These are phyloP conservation scores for Centropus unirufus DNA, from an alignment of 2,113 vertebrate genomes.

Conservation along the genomic window DNA sequence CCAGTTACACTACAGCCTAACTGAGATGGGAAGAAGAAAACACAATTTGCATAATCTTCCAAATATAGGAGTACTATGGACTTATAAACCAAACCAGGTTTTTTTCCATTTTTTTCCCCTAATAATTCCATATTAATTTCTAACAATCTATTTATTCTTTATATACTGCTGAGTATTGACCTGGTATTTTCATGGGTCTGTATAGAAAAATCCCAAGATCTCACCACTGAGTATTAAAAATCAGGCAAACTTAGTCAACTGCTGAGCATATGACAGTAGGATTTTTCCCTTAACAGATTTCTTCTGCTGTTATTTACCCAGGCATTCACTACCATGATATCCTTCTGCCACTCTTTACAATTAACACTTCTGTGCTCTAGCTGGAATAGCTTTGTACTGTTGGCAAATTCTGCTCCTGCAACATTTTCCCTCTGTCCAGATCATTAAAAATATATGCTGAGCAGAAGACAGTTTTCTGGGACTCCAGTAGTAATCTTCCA, in stretches of 20 bases:
- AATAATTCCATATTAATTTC: not conserved
- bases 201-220: not conserved
- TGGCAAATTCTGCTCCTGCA: not conserved
- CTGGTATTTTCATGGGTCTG: not conserved
- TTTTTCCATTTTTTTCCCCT: not conserved
- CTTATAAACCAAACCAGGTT: not conserved
- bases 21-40: not conserved
- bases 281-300: not conserved
- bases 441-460: not conserved
- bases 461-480: not conserved
- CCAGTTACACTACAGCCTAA: not conserved
- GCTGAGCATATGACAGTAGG: not conserved
- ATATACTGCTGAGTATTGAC: not conserved
- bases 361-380: not conserved
- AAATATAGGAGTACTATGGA: not conserved
- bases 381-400: not conserved
- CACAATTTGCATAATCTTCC: not conserved
- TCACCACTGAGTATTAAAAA: not conserved
- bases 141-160: not conserved
- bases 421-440: not conserved
- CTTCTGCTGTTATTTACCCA: not conserved
- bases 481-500: not conserved
- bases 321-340: not conserved
- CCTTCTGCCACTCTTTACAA: not conserved
- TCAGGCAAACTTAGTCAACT: not conserved